Base-by-base conservation (phyloP, 2,113 vertebrate genomes). In the Malurus alboscapulatus region DNA sequence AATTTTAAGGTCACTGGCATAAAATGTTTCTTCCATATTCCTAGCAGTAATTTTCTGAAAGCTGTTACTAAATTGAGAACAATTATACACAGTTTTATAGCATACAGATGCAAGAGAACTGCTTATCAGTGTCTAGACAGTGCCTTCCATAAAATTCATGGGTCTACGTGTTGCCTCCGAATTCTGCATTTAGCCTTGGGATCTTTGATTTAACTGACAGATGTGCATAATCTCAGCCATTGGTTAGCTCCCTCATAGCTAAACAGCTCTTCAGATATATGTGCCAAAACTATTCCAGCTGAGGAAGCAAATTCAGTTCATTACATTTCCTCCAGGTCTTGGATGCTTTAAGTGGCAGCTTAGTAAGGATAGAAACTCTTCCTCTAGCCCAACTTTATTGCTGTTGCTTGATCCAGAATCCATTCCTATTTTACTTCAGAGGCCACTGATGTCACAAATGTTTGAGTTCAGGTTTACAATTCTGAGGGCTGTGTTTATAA, bases 171-270 rank as follows among this genome's bases (percentile, higher is more conserved):
- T 87, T 93, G 68, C 79, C 87, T 92, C 44, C 4, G 3, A 95
- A 78, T 81, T 89, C 50, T 85, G 85, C 63, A 69, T 94, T 93
- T 95, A 93, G 86, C 88, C 76, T 93, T 92, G 88, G 69, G 73
- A 91, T 95, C 84, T 95, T 82, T 88, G 79, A 90, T 94, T 95
- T 92, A 92, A 75, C 59, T 96, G 94, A 77, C 91, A 97, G 92
- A 94, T 88, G 73, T 72, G 48, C 50, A 87, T 92, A 92, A 96
- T 95, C 90, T 79, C 82, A 81, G 12, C 62, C 78, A 65, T 45
- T 90, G 94, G 81, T 91, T 93, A 92, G 67, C 66, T 89, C 45
- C 74, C 77, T 93, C 12, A 0, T 34, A 88, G 72, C 55, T 80
- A 87, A 92, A 93, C 30, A 94, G 76, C 59, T 87, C 77, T 86